Conservation (phyloP, 2,113 vertebrate species). For the Plecotus auritus region DNA sequence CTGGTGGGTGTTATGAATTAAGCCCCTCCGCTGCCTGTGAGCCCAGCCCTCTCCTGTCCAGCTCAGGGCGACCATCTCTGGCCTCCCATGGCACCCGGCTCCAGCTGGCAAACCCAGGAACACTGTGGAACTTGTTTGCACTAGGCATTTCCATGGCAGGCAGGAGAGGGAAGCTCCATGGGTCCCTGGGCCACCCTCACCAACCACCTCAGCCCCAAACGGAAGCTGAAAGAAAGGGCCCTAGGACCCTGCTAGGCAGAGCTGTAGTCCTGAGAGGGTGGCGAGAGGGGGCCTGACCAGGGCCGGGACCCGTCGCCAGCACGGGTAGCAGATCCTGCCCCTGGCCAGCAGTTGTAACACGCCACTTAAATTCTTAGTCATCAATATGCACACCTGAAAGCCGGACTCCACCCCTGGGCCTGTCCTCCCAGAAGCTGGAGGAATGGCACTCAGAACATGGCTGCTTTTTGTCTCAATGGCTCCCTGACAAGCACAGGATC, state of each 20-base stretch:
- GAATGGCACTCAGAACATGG: too few species aligned
- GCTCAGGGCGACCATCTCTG: too few species aligned
- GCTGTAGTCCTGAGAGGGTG: too few species aligned
- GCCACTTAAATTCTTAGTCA: rapidly evolving
- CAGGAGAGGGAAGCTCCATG: neutral
- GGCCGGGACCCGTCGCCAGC: rapidly evolving
- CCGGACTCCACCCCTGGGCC: neutral
- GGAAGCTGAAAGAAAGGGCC: rapidly evolving
- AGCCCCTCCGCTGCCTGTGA: too few species aligned
- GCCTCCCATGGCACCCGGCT: too few species aligned
- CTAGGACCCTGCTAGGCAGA: neutral
- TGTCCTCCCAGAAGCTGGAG: too few species aligned
- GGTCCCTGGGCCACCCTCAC: neutral
- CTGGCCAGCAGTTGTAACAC: rapidly evolving
- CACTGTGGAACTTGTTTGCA: too few species aligned
- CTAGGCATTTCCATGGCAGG: neutral
- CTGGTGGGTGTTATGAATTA: rapidly evolving
- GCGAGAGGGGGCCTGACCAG: rapidly evolving
- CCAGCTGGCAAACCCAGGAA: too few species aligned
- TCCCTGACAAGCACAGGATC: neutral
- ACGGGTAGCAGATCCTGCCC: rapidly evolving
- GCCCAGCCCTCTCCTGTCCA: too few species aligned
- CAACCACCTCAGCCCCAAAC: neutral
- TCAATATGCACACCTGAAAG: rapidly evolving
- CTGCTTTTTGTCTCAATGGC: too few species aligned